These are phyloP conservation scores for Diorhabda carinulata DNA, from an alignment of 1,140 invertebrate species.

Conservation along the genomic window DNA sequence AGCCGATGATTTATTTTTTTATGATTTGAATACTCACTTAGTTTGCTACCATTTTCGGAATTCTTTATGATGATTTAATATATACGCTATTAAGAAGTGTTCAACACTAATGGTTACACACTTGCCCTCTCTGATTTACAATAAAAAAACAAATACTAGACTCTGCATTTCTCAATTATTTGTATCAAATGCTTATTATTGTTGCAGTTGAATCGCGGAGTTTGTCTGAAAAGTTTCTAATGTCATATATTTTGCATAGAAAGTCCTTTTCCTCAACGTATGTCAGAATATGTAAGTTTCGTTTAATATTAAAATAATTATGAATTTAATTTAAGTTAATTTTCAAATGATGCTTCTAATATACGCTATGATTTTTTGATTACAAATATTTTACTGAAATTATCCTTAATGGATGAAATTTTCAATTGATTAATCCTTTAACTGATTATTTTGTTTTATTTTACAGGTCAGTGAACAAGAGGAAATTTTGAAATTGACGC, in stretches of 20 bases:
- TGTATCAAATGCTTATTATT: background rate
- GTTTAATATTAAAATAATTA: background rate
- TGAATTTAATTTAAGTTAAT: background rate
- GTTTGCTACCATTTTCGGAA: too few species aligned
- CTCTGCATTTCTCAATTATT: background rate
- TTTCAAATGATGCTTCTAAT: background rate
- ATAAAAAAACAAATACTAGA: background rate
- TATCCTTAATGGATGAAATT: too few species aligned
- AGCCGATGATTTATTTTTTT: background rate
- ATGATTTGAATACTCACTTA: background rate
- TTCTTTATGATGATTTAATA: background rate
- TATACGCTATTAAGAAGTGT: slow-evolving; percentile 17
- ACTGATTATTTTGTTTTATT: too few species aligned
- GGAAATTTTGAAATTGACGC: too few species aligned
- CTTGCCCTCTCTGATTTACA: slow-evolving; percentile 16
- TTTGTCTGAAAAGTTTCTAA: background rate
- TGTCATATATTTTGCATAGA: background rate
- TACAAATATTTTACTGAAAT: too few species aligned
- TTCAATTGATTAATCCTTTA: too few species aligned
- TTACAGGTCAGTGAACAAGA: too few species aligned
- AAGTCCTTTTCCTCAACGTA: background rate
- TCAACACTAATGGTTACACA: slow-evolving; percentile 10
- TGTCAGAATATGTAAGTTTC: background rate
- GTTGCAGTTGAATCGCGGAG: background rate
- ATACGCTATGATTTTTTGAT: slow-evolving; percentile 9